Evolutionary conservation across 2,888 invertebrate species (phyloP).

Genomic region (Apotomis turbidana): DNA sequence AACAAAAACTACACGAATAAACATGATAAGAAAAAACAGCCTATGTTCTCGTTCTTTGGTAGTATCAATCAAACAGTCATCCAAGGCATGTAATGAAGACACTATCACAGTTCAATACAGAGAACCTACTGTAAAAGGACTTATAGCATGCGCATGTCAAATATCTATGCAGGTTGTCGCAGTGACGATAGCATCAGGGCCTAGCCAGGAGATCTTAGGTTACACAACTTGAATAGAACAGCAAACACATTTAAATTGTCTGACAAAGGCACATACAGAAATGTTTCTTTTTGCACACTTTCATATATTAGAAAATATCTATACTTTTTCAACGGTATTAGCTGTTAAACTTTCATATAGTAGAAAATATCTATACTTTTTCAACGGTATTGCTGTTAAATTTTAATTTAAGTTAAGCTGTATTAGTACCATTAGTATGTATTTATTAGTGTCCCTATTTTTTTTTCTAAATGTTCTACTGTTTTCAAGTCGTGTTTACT

Average conservation of each 20-base stretch:
- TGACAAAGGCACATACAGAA: neutral
- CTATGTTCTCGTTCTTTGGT: neutral
- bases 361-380: too few relatives aligned
- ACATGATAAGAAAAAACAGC: neutral
- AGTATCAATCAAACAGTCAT: constrained; percentile 16
- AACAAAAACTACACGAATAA: neutral
- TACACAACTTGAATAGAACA: constrained; percentile 19
- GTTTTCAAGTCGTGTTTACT: too few relatives aligned
- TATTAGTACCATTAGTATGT: too few relatives aligned
- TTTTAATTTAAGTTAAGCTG: too few relatives aligned
- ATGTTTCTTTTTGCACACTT: too few relatives aligned
- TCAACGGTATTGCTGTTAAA: too few relatives aligned
- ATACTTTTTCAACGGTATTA: too few relatives aligned
- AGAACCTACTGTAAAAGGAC: constrained; percentile 26
- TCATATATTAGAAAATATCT: too few relatives aligned
- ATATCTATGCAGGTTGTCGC: constrained; percentile 60
- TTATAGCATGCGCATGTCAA: constrained; percentile 51
- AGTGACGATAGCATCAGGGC: constrained; percentile 49
- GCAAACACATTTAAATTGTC: neutral
- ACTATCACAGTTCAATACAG: constrained; percentile 26
- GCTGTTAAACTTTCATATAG: too few relatives aligned
- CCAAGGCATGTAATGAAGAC: constrained; percentile 35
- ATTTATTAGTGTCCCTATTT: too few relatives aligned
- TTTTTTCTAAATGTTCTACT: too few relatives aligned
- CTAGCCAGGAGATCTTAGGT: constrained; percentile 30